Percentiles rank a stretch among this genome's conserved stretches.
Conservation (phyloP, 2,888 invertebrate genomes). For the Seira ritae region DNA sequence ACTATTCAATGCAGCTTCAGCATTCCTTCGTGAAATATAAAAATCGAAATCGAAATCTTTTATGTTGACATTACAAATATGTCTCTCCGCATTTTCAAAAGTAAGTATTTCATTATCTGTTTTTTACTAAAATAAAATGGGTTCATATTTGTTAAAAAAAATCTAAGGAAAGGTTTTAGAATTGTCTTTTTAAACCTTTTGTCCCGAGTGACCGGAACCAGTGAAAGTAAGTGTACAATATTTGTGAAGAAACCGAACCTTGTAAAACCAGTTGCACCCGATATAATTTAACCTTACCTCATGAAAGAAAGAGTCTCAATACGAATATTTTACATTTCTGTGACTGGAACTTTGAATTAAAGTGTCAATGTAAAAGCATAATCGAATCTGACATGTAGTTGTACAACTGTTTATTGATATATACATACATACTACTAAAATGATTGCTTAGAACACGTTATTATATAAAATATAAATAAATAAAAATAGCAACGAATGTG, state of each 20-base stretch:
- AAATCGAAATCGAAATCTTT: slow-evolving; percentile 12
- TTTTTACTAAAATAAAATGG: slow-evolving; percentile 15
- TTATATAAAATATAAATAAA: slow-evolving; percentile 15
- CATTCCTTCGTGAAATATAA: slow-evolving; percentile 8
- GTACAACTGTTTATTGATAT: slow-evolving; percentile 36
- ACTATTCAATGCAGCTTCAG: slow-evolving; percentile 16
- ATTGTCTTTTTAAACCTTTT: not conserved
- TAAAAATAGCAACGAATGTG: slow-evolving; percentile 46
- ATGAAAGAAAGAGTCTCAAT: slow-evolving; percentile 49
- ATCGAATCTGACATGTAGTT: slow-evolving; percentile 56
- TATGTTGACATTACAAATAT: not conserved
- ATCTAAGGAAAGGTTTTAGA: slow-evolving; percentile 4
- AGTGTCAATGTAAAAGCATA: slow-evolving; percentile 30
- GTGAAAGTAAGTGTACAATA: slow-evolving; percentile 61
- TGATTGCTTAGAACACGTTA: not conserved
- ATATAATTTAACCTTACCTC: slow-evolving; percentile 43
- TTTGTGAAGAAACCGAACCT: slow-evolving; percentile 35
- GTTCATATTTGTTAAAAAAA: not conserved
- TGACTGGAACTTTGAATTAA: slow-evolving; percentile 45
- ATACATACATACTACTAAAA: slow-evolving; percentile 21
- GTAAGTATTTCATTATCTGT: too few relatives aligned
- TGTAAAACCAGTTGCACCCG: slow-evolving; percentile 24
- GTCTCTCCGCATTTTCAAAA: slow-evolving; percentile 9
- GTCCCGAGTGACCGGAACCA: slow-evolving; percentile 60
- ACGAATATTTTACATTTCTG: slow-evolving; percentile 40